A percentile compares a stretch with the other conserved stretches of the same genome.
These are phyloP conservation scores for Ranitomeya imitator DNA, from an alignment of 2,113 vertebrate species.

Conservation along the genomic window DNA sequence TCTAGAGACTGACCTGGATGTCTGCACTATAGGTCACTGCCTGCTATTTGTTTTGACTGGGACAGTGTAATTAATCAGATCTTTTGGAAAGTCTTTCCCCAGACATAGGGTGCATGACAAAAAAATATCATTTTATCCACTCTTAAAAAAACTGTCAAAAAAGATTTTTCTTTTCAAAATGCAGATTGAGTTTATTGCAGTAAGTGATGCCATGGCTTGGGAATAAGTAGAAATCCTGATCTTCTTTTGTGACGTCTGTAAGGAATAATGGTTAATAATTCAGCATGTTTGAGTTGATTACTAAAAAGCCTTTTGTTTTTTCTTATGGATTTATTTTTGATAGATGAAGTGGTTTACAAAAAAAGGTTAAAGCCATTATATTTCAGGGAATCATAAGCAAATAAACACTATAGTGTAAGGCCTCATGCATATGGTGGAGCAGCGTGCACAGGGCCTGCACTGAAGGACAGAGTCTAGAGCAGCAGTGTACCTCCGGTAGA, in stretches of 20 bases:
- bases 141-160: background rate
- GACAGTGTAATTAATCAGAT: constrained; percentile 37
- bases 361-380: background rate
- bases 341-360: background rate
- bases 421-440: too few relatives aligned
- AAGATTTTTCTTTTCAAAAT: background rate
- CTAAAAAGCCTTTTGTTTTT: background rate
- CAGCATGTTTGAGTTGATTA: background rate
- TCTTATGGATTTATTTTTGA: background rate
- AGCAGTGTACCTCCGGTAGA: too few relatives aligned
- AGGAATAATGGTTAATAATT: background rate
- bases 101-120: background rate
- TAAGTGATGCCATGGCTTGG: background rate
- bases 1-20: constrained; percentile 43
- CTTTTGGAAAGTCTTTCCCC: background rate
- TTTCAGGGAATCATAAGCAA: too few relatives aligned
- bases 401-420: too few relatives aligned
- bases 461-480: too few relatives aligned
- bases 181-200: background rate
- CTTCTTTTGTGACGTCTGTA: background rate
- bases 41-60: constrained; percentile 52
- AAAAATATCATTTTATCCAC: background rate
- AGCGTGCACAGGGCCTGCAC: too few relatives aligned
- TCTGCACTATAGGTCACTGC: constrained; percentile 21
- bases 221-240: background rate